Evolutionary conservation across 2,888 invertebrate genomes (phyloP).

Genomic region (Torymus tubicola): DNA sequence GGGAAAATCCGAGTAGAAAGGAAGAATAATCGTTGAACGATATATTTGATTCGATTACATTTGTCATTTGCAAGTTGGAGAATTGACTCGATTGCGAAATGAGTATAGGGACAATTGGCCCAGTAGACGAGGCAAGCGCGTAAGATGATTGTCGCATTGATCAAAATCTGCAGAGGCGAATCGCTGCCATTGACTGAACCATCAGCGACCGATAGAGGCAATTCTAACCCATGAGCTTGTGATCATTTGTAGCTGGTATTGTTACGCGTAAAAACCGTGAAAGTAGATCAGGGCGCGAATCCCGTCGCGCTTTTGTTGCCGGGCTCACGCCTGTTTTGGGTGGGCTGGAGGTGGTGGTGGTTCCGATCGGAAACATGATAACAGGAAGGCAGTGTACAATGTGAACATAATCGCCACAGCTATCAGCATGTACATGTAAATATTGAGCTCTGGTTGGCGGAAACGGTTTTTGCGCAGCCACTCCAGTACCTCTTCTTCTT

Average conservation of each 20-base stretch:
- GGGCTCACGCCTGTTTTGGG: conserved; percentile 83
- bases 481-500: conserved; percentile 91
- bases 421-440: conserved; percentile 95
- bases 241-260: too few species aligned
- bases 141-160: not conserved
- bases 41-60: too few species aligned
- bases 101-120: too few species aligned
- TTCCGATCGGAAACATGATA: conserved; percentile 91
- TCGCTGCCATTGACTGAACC: not conserved
- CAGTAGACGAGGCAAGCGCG: not conserved
- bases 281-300: not conserved
- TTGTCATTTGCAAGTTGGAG: too few species aligned
- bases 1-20: not conserved
- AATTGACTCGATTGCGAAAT: too few species aligned
- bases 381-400: conserved; percentile 92
- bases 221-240: too few species aligned
- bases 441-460: conserved; percentile 93
- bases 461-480: conserved; percentile 96
- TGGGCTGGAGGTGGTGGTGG: conserved; percentile 81
- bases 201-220: too few species aligned
- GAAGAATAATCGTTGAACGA: too few species aligned
- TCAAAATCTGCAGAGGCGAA: conserved; percentile 23
- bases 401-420: conserved; percentile 91
- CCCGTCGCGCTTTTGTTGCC: not conserved
- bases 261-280: too few species aligned